Conservation (phyloP, 2,797 vertebrate species). For the Enteromius viviparus region DNA sequence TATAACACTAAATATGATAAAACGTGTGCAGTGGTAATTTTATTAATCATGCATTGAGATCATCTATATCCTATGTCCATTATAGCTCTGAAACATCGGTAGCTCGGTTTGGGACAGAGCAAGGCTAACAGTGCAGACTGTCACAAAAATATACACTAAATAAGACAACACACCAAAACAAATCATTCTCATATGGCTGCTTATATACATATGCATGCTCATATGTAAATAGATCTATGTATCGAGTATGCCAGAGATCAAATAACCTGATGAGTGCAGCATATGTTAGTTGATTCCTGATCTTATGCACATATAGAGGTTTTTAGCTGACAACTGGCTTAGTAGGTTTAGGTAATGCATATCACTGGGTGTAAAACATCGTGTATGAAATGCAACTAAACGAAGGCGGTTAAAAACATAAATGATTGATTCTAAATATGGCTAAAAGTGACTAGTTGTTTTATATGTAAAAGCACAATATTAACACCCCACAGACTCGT, state of each 20-base stretch:
- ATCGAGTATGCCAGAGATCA: conserved; percentile 28
- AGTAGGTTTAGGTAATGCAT: conserved; percentile 4
- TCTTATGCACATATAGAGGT: conserved; percentile 2
- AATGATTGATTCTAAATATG: not conserved
- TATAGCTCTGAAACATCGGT: not conserved
- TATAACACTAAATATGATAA: not conserved
- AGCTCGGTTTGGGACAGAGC: not conserved
- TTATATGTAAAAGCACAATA: not conserved
- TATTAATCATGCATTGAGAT: not conserved
- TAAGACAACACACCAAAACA: not conserved
- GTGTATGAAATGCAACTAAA: not conserved
- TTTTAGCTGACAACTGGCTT: conserved; percentile 24
- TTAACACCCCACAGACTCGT: not conserved
- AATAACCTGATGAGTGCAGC: conserved; percentile 16
- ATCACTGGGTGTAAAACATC: not conserved
- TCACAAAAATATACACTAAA: conserved; percentile 2
- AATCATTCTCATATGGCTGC: not conserved
- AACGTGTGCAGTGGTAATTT: not conserved
- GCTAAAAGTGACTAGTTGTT: conserved; percentile 17
- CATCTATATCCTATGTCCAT: not conserved
- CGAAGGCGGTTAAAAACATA: conserved; percentile 1
- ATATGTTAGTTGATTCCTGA: conserved; percentile 33
- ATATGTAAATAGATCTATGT: conserved; percentile 18
- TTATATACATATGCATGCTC: not conserved
- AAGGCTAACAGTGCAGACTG: not conserved